These are phyloP conservation scores for Coryphaenoides rupestris DNA, from an alignment of 2,113 vertebrate species.

Conservation along the genomic window DNA sequence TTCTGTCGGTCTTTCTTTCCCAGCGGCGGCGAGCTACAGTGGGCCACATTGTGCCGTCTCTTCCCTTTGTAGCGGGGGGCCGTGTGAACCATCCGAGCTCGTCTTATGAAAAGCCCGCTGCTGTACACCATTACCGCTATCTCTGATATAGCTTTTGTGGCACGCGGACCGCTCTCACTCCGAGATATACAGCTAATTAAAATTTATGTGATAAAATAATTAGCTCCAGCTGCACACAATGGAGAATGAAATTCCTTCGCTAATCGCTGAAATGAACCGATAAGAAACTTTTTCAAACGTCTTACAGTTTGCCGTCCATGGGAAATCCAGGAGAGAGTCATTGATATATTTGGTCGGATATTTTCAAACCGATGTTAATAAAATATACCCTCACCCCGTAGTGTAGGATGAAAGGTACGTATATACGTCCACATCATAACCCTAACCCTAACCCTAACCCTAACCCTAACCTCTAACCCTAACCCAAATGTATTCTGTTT, in stretches of 20 bases:
- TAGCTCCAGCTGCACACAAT: slow-evolving; percentile 67
- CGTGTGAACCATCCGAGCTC: slow-evolving; percentile 28
- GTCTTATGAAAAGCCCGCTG: slow-evolving; percentile 36
- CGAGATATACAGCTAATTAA: slow-evolving; percentile 70
- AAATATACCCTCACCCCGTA: neutral
- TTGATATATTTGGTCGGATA: slow-evolving; percentile 22
- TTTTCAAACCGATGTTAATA: slow-evolving; percentile 14
- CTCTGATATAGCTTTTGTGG: slow-evolving; percentile 47
- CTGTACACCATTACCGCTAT: slow-evolving; percentile 46
- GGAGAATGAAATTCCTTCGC: slow-evolving; percentile 52
- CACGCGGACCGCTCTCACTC: slow-evolving; percentile 47
- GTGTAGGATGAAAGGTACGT: neutral
- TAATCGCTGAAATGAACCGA: slow-evolving; percentile 63
- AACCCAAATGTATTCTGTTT: too few species aligned
- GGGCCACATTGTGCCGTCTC: slow-evolving; percentile 6
- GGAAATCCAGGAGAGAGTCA: slow-evolving; percentile 29
- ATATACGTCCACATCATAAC: neutral
- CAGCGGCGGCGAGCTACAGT: slow-evolving; percentile 26
- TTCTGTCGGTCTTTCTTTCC: neutral
- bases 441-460: too few species aligned
- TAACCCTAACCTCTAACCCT: too few species aligned
- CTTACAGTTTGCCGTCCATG: slow-evolving; percentile 37
- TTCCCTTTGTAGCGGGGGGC: slow-evolving; percentile 32
- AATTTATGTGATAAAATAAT: slow-evolving; percentile 76
- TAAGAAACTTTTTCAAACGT: slow-evolving; percentile 64